Conservation (phyloP, 2,797 vertebrate genomes). For the Allobates femoralis region DNA sequence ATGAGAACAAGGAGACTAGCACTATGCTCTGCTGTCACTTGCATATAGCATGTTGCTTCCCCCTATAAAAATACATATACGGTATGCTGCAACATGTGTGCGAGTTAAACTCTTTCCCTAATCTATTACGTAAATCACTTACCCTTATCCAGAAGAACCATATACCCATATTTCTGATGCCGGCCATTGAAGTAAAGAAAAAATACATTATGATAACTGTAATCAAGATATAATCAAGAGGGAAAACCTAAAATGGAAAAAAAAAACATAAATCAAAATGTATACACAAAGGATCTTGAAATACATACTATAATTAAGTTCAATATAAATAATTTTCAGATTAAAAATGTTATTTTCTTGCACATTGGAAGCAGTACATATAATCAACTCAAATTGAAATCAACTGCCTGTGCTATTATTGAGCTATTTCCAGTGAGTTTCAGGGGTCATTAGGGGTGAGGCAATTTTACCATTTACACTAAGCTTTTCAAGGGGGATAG, state of each 20-base stretch:
- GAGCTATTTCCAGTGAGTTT: too few species aligned
- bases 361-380: too few species aligned
- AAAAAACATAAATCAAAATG: not conserved
- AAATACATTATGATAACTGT: constrained; percentile 97
- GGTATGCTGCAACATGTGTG: not conserved
- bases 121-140: constrained; percentile 44
- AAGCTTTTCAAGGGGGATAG: too few species aligned
- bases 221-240: constrained; percentile 96
- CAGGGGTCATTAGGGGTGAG: too few species aligned
- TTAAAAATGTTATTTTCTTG: too few species aligned
- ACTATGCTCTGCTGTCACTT: too few species aligned
- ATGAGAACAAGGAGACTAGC: too few species aligned
- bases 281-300: not conserved
- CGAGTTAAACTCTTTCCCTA: not conserved
- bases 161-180: constrained; percentile 97
- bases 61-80: not conserved
- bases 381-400: too few species aligned
- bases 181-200: constrained; percentile 97
- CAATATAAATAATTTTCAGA: too few species aligned
- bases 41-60: not conserved
- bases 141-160: constrained; percentile 99
- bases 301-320: not conserved
- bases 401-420: too few species aligned
- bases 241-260: constrained; percentile 87
- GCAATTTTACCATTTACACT: too few species aligned